Percentiles rank a stretch among this genome's conserved stretches.
These are phyloP conservation scores for Hermatobates lingyangjiaoensis DNA, from an alignment of 1,140 invertebrate species.

Conservation along the genomic window DNA sequence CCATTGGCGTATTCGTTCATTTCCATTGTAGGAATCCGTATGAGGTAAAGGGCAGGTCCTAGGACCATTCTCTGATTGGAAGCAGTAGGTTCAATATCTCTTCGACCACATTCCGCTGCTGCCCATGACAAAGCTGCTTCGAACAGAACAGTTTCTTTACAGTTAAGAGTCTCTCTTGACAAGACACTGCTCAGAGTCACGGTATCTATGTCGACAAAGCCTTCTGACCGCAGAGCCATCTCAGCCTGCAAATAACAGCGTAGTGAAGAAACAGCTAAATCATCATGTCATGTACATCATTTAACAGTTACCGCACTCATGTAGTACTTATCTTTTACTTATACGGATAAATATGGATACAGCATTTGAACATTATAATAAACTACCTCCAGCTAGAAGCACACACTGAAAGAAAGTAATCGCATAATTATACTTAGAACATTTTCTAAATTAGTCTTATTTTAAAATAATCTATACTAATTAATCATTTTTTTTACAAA, in stretches of 20 bases:
- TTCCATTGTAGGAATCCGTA: slow-evolving; percentile 76
- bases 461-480: no score
- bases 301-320: no score
- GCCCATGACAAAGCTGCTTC: slow-evolving; percentile 82
- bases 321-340: no score
- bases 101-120: slow-evolving; percentile 57
- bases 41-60: slow-evolving; percentile 60
- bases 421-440: no score
- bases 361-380: no score
- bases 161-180: slow-evolving; percentile 72
- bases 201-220: slow-evolving; percentile 79
- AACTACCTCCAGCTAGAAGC: no score
- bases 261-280: neutral
- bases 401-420: no score
- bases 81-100: slow-evolving; percentile 50
- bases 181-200: slow-evolving; percentile 73
- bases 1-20: slow-evolving; percentile 81
- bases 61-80: slow-evolving; percentile 43
- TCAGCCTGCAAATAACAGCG: slow-evolving; percentile 47
- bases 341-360: no score
- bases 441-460: no score
- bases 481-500: no score
- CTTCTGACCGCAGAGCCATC: slow-evolving; percentile 81
- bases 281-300: no score
- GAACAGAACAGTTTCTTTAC: slow-evolving; percentile 75